Evolutionary conservation across 1,140 invertebrate species (phyloP), one percentile per base, ranked within the genome.

Genomic region (Drosophila ironensis): DNA sequence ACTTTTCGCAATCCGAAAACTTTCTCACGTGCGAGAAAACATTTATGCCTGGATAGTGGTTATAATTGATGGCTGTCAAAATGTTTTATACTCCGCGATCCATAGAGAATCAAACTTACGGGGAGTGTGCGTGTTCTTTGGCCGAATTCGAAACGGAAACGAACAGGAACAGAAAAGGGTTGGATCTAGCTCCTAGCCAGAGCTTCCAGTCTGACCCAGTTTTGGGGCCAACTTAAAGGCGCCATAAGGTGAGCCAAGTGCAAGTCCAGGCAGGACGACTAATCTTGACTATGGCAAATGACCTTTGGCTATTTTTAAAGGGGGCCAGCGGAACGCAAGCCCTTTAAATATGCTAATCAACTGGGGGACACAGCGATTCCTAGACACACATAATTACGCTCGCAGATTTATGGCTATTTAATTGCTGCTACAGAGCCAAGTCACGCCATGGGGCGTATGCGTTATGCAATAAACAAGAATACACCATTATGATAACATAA

Each of bases 331-430:
- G 44, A 60, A 57, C 48, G 53, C 35, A 60, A 25, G 30, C 56
- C 67, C 72, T 75, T 81, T 75, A 80, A 82, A 82, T 82, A 82
- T 84, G 78, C 69, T 73, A 82, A 82, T 86, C 73, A 86, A 28
- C 17, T 19, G 41, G 25, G 4, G 37, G 40, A 6, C n/a, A 37
- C 2, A 11, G 5, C 28, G 38, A 60, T 46, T 20, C 53, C 53
- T 7, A 22, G 40, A 63, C 59, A 61, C 61, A 57, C 78, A 82
- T 84, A 82, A 82, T 82, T 70, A 57, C 50, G 42, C 33, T 35
- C 30, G 57, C 28, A 66, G 72, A 78, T 84, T 82, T 82, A 84
- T 72, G 54, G 66, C 40, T 56, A 37, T 60, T 78, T 82, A 60
- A 61, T 45, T 60, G 68, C 56, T 52, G 42, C 44, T 48, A 61